phyloP scores from a whole-genome alignment of 1,140 invertebrate genomes.

The Zelostemma sp. region DNA sequence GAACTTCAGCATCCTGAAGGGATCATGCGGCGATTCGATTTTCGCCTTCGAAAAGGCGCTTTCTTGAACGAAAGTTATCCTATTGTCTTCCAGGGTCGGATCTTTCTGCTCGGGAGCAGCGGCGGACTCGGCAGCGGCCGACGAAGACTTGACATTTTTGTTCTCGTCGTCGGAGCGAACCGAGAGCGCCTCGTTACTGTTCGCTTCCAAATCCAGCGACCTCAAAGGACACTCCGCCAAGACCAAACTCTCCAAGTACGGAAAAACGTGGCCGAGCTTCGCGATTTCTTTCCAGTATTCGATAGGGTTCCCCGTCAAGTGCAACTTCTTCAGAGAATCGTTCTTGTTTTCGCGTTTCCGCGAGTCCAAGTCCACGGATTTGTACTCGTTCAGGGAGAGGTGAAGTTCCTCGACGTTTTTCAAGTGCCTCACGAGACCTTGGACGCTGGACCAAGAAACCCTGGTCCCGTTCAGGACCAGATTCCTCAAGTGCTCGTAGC shows the following conservation, averaged over 20 bases:
- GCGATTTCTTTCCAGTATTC: constrained; percentile 83
- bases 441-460: constrained; percentile 86
- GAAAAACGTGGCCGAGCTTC: constrained; percentile 87
- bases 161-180: constrained; percentile 37
- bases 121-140: constrained; percentile 7
- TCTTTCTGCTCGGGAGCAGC: constrained; percentile 25
- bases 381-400: constrained; percentile 89
- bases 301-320: constrained; percentile 88
- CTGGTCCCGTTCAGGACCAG: constrained; percentile 89
- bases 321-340: constrained; percentile 78
- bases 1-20: constrained; percentile 79
- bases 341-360: constrained; percentile 70
- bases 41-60: constrained; percentile 50
- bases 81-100: constrained; percentile 23
- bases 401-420: constrained; percentile 90
- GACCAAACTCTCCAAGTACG: constrained; percentile 85
- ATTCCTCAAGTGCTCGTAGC: constrained; percentile 78
- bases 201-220: constrained; percentile 71
- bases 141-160: constrained; percentile 28
- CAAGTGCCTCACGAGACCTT: constrained; percentile 79
- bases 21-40: constrained; percentile 70
- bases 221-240: constrained; percentile 87
- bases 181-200: constrained; percentile 45
- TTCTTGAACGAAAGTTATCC: constrained; percentile 23
- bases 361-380: constrained; percentile 75